These are phyloP conservation scores for Mobula hypostoma DNA, from an alignment of 2,113 vertebrate species.

Conservation along the genomic window DNA sequence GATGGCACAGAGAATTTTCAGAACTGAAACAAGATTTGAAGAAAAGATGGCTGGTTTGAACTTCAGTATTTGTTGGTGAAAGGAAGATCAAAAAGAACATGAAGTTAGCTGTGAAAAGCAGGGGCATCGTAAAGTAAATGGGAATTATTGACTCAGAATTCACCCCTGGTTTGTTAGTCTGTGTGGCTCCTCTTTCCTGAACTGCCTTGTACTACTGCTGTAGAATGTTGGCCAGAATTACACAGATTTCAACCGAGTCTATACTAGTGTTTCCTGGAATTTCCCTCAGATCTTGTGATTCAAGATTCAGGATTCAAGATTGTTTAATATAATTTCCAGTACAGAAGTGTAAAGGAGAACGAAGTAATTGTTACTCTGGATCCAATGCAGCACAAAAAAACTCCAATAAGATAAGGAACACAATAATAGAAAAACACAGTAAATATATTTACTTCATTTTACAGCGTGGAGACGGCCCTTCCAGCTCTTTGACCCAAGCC, in stretches of 20 bases:
- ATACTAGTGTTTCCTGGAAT: not conserved
- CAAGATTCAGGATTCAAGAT: no score
- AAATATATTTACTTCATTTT: no score
- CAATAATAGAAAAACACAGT: no score
- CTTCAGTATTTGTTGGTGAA: not conserved
- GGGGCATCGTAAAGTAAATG: not conserved
- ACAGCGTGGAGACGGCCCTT: no score
- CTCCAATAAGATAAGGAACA: no score
- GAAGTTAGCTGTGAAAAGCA: not conserved
- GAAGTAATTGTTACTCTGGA: no score
- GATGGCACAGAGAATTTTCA: not conserved
- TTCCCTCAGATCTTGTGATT: not conserved
- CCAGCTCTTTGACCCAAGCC: no score
- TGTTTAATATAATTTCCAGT: no score
- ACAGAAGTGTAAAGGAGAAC: no score
- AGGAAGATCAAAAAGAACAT: not conserved
- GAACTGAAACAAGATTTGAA: not conserved
- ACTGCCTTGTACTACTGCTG: not conserved
- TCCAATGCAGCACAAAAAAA: no score
- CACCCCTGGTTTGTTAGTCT: no score
- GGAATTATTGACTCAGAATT: not conserved
- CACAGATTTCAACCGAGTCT: not conserved
- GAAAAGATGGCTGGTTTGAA: not conserved
- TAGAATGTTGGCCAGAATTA: not conserved
- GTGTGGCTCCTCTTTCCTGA: not conserved